Conservation (phyloP, 2,113 vertebrate genomes). For the Marmota flaviventris region DNA sequence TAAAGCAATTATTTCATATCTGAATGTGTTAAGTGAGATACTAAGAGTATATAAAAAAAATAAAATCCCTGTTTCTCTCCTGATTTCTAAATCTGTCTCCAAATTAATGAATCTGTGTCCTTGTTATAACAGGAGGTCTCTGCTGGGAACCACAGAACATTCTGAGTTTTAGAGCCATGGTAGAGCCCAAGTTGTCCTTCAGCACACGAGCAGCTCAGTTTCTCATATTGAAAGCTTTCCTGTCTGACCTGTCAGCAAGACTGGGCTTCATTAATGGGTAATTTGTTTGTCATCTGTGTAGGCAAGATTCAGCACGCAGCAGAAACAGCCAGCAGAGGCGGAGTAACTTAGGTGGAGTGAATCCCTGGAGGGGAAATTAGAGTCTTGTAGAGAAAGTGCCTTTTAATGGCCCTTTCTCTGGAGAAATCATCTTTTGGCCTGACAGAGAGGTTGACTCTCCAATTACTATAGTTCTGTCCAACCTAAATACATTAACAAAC, state of each 20-base stretch:
- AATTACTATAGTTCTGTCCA: not conserved
- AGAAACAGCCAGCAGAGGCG: not conserved
- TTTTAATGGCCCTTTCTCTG: not conserved
- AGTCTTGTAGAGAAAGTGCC: not conserved
- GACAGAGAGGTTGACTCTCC: not conserved
- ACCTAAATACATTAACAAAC: not conserved
- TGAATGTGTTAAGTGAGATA: not conserved
- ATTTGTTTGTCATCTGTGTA: conserved; percentile 33
- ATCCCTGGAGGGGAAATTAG: not conserved
- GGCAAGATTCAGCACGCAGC: not conserved
- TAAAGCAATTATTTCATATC: conserved; percentile 1
- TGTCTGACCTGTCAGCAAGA: not conserved
- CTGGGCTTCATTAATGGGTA: not conserved
- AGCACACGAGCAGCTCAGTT: not conserved
- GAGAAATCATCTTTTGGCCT: not conserved
- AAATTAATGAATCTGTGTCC: not conserved
- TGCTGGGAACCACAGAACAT: not conserved
- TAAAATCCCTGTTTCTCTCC: not conserved
- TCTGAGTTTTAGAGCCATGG: not conserved
- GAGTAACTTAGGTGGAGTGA: not conserved
- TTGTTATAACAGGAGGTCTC: not conserved
- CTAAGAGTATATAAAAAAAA: not conserved
- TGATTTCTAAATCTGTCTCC: not conserved
- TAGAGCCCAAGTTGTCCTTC: not conserved
- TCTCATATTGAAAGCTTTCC: not conserved